Base-by-base conservation (phyloP, 2,888 invertebrate species). In the Agonopterix arenella region DNA sequence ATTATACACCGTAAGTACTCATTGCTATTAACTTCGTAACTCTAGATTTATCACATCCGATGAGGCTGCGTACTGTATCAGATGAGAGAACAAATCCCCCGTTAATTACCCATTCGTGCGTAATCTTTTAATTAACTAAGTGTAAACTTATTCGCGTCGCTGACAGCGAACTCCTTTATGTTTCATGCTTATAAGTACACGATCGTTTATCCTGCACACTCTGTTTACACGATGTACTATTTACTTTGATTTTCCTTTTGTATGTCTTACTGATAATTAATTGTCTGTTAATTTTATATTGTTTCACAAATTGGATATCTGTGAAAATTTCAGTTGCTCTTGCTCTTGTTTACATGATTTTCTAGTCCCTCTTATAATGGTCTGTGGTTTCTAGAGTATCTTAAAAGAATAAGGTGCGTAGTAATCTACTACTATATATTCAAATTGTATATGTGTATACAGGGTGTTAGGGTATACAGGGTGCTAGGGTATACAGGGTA, bases 81-180 rank as follows among this genome's bases (percentile, higher is more conserved):
- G 76, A 78, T 70, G 80, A 77, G 75, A 65, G 76, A 73, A 76
- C 78, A 80, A 80, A 84, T 82, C 78, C 76, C 60, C 64, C 68
- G 76, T 79, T 82, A 84, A 85, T 84, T 82, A 83, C 67, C 78
- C 73, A 73, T 78, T 80, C 80, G 74, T 73, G 81, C 82, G 83
- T 83, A 84, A 84, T 84, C 82, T 82, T 83, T 84, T 84, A 85
- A 84, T 84, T 84, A 83, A 76, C 76, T 77, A 72, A 76, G 73
- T 80, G 79, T 77, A 77, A 82, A 80, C 76, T 76, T 75, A 72
- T 73, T 72, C 70, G 62, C 66, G 42, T 36, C 44, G 47, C 47
- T 47, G 47, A 41, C 50, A 48, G 41, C 8, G n/a, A 37, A 48
- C 36, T 52, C 46, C 46, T 46, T 46, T 46, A 49, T 45, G 45